phyloP scores from a whole-genome alignment of 2,113 vertebrate species.

The Chionis minor region DNA sequence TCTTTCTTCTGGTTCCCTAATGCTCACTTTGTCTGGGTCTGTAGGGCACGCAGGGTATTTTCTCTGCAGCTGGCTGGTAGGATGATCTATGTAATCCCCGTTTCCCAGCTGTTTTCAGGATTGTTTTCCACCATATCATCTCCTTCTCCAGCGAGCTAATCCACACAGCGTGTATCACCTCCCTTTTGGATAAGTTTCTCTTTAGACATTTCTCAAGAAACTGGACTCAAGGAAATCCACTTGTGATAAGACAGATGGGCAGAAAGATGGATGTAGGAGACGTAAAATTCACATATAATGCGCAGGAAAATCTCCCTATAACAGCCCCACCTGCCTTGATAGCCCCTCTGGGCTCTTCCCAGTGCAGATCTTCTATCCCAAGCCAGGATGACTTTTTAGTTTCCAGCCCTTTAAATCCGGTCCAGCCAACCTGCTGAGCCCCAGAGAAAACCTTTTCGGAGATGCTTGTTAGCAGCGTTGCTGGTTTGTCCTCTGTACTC shows the following conservation, averaged over 20 bases:
- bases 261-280: not conserved
- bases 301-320: not conserved
- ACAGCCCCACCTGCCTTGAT: not conserved
- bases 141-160: not conserved
- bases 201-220: not conserved
- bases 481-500: not conserved
- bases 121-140: not conserved
- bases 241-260: not conserved
- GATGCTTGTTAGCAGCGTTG: not conserved
- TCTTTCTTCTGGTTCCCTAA: not conserved
- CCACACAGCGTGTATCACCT: rapidly evolving
- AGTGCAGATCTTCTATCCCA: not conserved
- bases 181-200: not conserved
- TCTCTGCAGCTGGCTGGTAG: not conserved
- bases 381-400: not conserved
- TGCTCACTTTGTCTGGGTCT: not conserved
- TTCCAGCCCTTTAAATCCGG: not conserved
- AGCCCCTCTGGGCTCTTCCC: not conserved
- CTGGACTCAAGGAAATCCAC: not conserved
- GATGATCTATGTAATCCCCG: not conserved
- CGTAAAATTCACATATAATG: rapidly evolving
- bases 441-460: not conserved
- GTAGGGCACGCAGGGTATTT: not conserved
- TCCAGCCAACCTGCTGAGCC: not conserved
- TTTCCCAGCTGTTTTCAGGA: not conserved